phyloP scores from a whole-genome alignment of 1,140 invertebrate genomes.

The Radopholus similis region DNA sequence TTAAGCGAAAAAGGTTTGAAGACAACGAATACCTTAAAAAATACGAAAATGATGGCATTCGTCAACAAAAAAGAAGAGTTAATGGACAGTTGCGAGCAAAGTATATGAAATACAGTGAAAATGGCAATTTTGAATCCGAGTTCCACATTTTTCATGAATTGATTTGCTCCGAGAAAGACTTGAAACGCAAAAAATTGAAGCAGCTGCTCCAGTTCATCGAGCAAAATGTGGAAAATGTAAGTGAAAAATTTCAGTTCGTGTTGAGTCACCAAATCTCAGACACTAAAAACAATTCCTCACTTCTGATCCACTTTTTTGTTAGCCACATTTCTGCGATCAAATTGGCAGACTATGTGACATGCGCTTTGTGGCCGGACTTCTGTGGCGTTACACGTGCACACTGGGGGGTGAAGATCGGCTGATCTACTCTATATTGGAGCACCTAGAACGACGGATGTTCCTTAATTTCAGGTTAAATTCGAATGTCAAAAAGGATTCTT shows the following conservation, averaged over 20 bases:
- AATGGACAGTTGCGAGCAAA: too few relatives aligned
- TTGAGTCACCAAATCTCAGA: not conserved
- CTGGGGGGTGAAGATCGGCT: slow-evolving; percentile 6
- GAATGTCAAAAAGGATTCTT: not conserved
- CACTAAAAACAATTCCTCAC: not conserved
- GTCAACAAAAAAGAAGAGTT: too few relatives aligned
- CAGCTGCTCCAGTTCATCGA: slow-evolving; percentile 1
- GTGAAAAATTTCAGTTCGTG: not conserved
- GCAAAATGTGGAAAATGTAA: not conserved
- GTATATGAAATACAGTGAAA: too few relatives aligned
- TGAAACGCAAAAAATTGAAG: not conserved
- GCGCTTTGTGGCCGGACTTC: slow-evolving; percentile 4
- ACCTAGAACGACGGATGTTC: slow-evolving; percentile 13
- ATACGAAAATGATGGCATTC: too few relatives aligned
- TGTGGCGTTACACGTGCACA: slow-evolving; percentile 11
- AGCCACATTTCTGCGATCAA: slow-evolving; percentile 5
- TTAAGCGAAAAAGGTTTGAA: too few relatives aligned
- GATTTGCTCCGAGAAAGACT: not conserved
- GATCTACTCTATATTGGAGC: slow-evolving; percentile 26
- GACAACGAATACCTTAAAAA: too few relatives aligned
- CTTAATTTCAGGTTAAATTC: slow-evolving; percentile 26
- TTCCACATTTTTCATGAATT: not conserved
- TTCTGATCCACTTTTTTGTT: not conserved
- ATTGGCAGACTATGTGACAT: slow-evolving; percentile 15
- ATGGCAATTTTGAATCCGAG: not conserved